phyloP scores from a whole-genome alignment of 2,888 invertebrate genomes.

The Elmis aenea region DNA sequence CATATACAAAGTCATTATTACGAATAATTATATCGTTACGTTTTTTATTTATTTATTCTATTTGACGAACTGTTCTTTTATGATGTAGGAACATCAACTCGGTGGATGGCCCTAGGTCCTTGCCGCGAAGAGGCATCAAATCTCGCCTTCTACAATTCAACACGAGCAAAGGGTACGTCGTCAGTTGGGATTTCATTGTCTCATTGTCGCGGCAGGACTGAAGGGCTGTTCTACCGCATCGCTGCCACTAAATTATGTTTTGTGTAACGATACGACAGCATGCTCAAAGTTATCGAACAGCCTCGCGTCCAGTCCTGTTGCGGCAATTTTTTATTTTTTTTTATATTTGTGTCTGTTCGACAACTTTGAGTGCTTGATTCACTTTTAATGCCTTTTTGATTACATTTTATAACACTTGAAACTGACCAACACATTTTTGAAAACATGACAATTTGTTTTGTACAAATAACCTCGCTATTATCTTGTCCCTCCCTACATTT shows the following conservation, averaged over 20 bases:
- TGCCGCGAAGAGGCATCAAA: slow-evolving; percentile 85
- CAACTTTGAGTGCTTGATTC: slow-evolving; percentile 45
- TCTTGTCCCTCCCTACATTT: too few species aligned
- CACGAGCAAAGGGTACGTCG: slow-evolving; percentile 83
- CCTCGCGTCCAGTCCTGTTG: slow-evolving; percentile 49
- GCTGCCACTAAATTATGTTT: slow-evolving; percentile 17
- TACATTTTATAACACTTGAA: too few species aligned
- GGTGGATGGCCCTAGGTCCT: slow-evolving; percentile 80
- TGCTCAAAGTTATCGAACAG: slow-evolving; percentile 61
- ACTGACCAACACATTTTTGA: too few species aligned
- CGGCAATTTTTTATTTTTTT: slow-evolving; percentile 15
- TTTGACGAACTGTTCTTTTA: slow-evolving; percentile 7
- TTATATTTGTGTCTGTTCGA: slow-evolving; percentile 39
- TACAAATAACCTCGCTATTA: too few species aligned
- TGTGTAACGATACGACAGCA: slow-evolving; percentile 11
- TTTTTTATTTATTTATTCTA: slow-evolving; percentile 5
- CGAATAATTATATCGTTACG: too few species aligned
- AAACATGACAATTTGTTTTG: too few species aligned
- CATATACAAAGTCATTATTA: too few species aligned
- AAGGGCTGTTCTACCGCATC: slow-evolving; percentile 38
- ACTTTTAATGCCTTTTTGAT: too few species aligned
- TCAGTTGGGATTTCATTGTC: slow-evolving; percentile 20
- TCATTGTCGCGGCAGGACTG: slow-evolving; percentile 43
- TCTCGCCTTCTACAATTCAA: slow-evolving; percentile 86
- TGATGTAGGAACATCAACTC: slow-evolving; percentile 48